Evolutionary conservation across 2,113 vertebrate species (phyloP), one percentile per base, ranked within the genome.

Genomic region (Lampris megalopsis): DNA sequence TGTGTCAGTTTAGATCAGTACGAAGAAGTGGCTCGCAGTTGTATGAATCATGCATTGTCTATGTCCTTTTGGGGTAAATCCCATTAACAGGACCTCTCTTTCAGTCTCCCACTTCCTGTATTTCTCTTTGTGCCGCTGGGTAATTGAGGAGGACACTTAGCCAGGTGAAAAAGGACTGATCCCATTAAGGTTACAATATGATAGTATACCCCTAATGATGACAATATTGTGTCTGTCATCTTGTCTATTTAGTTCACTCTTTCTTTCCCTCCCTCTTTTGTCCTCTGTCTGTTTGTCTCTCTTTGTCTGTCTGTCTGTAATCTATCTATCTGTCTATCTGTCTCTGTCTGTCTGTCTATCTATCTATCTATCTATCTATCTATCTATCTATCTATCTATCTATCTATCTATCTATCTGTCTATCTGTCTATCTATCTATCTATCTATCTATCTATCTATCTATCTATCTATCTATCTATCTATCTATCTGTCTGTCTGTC

Each of bases 201-300:
- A 75, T 69, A 43, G 52, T 64, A 68, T 3, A 66, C 59, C 41
- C 69, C 63, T 64, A 79, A 83, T 79, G 79, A 74, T 63, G 41
- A 9, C 73, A 60, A 71, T 13, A 61, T 59, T 36, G 42, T n/a
- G 24, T 35, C 45, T 64, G 24, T 24, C 24, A 24, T 24, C 24
- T 24, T 24, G 24, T 24, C 24, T 24, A 24, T 24, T 24, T 24
- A 24, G 13, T 48, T 9, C 60, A n/a, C 36, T 6, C 3, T 45
- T 4, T 47, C 40, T 63, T 11, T 43, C 24, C 24, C 24, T 24
- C 24, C 24, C 24, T 24, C 24, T 24, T 24, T 24, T 24, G 24
- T 24, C 24, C 24, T 24, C 24, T 24, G 24, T 24, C 24, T 24
- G 24, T 24, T 24, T 24, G 24, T 24, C 24, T 24, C 24, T 24